Evolutionary conservation across 64 coral and sea anemone species (phyloP).

Genomic region (Cladopsammia gracilis): DNA sequence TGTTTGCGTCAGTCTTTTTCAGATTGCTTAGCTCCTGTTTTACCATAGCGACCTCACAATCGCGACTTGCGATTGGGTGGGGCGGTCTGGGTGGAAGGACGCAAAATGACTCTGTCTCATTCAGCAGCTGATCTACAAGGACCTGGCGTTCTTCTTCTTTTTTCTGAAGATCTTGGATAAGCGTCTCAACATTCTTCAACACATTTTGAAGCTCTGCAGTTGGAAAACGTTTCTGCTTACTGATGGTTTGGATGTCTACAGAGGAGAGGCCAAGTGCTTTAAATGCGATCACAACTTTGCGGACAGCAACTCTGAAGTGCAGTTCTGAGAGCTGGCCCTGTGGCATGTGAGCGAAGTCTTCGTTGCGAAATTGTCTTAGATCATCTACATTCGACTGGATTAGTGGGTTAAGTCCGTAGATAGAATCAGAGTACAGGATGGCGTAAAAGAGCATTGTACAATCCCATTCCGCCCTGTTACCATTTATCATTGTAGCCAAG

Average conservation of each 20-base stretch:
- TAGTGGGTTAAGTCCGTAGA: neutral
- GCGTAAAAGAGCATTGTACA: slow-evolving; percentile 47
- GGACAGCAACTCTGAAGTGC: neutral
- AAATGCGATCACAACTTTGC: slow-evolving; percentile 47
- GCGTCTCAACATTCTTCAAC: neutral
- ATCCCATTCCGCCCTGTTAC: slow-evolving; percentile 21
- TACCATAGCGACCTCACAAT: neutral
- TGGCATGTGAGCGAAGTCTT: slow-evolving; percentile 42
- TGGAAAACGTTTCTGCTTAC: slow-evolving; percentile 37
- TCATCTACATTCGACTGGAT: neutral
- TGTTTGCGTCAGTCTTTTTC: neutral
- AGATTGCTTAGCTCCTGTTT: neutral
- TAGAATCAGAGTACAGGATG: slow-evolving; percentile 11
- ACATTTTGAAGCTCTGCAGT: slow-evolving; percentile 6
- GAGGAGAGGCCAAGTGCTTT: neutral
- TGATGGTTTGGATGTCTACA: slow-evolving; percentile 21
- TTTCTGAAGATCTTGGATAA: neutral
- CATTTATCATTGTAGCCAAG: slow-evolving; percentile 25
- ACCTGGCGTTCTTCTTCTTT: slow-evolving; percentile 4
- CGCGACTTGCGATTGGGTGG: neutral
- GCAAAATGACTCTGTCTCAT: slow-evolving; percentile 18
- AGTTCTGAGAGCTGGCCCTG: slow-evolving; percentile 25
- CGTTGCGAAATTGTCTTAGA: slow-evolving; percentile 17
- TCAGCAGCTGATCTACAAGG: slow-evolving; percentile 17
- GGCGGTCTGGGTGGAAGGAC: slow-evolving; percentile 14